A percentile compares a stretch with the other conserved stretches of the same genome.
phyloP scores from a whole-genome alignment of 2,797 vertebrate species.

The Acipenser ruthenus region DNA sequence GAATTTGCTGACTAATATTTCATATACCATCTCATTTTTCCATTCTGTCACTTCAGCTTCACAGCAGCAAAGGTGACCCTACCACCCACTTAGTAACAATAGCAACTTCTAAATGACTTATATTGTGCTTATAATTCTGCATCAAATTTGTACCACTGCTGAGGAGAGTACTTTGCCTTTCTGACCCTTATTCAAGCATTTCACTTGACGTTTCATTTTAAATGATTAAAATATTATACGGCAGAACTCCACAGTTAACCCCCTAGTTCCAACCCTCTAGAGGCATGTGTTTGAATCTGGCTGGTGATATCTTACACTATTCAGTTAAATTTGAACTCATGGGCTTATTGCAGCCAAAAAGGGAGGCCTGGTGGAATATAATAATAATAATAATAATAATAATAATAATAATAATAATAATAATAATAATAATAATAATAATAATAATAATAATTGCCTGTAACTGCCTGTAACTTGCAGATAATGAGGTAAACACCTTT shows the following conservation, averaged over 20 bases:
- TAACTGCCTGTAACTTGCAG: conserved; percentile 31
- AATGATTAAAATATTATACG: not conserved
- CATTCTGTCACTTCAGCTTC: not conserved
- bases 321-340: too few species aligned
- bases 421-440: too few species aligned
- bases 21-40: not conserved
- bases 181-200: conserved; percentile 38
- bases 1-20: conserved; percentile 2
- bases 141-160: conserved; percentile 59
- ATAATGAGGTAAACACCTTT: conserved; percentile 55
- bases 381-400: too few species aligned
- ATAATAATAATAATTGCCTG: too few species aligned
- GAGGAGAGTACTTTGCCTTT: conserved; percentile 36
- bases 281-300: too few species aligned
- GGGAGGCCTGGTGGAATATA: too few species aligned
- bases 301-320: too few species aligned
- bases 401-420: too few species aligned
- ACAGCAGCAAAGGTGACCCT: not conserved
- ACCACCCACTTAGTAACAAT: not conserved
- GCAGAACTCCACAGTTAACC: too few species aligned
- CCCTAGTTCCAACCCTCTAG: too few species aligned
- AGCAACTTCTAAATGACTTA: not conserved
- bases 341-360: too few species aligned
- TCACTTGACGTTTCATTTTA: not conserved
- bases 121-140: too few species aligned